Percentiles rank a stretch among this genome's conserved stretches.
phyloP scores from a whole-genome alignment of 2,113 vertebrate species.

The Pithys albifrons region DNA sequence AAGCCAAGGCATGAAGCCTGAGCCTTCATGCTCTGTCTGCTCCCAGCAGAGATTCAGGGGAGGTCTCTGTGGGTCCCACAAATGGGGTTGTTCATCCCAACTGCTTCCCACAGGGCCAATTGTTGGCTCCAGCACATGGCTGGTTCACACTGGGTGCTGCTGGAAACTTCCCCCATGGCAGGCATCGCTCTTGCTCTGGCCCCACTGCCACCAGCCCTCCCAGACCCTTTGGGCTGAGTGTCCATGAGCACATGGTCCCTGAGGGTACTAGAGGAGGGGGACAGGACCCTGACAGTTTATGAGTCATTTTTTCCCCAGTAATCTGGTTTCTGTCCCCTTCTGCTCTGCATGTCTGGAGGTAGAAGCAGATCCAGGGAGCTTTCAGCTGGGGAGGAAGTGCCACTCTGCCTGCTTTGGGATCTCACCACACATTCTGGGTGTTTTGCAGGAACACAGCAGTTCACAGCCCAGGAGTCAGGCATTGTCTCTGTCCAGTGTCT shows the following conservation, averaged over 20 bases:
- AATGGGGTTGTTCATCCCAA: neutral
- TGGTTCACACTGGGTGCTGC: neutral
- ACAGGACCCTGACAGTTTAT: neutral
- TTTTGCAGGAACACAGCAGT: neutral
- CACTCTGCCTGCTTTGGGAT: rapidly evolving
- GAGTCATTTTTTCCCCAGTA: neutral
- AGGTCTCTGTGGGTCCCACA: neutral
- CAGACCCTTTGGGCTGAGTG: neutral
- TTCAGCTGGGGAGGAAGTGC: neutral
- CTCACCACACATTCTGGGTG: rapidly evolving
- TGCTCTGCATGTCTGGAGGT: neutral
- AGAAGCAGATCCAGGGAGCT: neutral
- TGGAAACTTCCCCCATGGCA: neutral
- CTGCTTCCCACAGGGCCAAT: neutral
- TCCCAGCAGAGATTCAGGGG: neutral
- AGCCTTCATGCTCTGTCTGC: neutral
- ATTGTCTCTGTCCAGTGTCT: neutral
- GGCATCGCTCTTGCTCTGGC: neutral
- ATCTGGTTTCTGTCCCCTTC: neutral
- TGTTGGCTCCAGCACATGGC: rapidly evolving
- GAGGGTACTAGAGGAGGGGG: neutral
- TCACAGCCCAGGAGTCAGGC: neutral
- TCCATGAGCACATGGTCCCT: neutral
- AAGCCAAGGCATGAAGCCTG: neutral
- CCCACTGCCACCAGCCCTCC: neutral